phyloP scores from a whole-genome alignment of 2,888 invertebrate species.

The Ischnura elegans region DNA sequence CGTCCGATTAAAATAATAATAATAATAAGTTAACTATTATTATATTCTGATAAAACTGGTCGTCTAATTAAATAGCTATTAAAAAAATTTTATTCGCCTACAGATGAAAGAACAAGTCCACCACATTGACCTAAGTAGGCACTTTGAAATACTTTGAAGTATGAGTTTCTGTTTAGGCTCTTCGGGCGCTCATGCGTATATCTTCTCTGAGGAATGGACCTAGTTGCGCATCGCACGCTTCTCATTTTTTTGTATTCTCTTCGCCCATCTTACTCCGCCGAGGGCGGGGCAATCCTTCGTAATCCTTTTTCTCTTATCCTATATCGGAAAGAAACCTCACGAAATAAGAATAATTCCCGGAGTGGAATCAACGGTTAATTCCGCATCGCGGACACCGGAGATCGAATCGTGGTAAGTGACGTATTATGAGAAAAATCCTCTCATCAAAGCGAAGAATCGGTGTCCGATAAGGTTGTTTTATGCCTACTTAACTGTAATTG shows the following conservation, averaged over 20 bases:
- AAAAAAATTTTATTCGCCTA: no score
- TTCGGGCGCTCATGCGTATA: no score
- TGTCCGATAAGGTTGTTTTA: constrained; percentile 31
- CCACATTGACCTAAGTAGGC: no score
- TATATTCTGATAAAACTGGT: no score
- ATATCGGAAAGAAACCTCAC: neutral
- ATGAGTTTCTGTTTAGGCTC: no score
- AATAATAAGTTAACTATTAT: no score
- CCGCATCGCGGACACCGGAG: neutral
- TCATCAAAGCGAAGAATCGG: constrained; percentile 3
- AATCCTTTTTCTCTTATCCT: neutral
- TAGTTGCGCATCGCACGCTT: neutral
- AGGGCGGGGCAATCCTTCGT: neutral
- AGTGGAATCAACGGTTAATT: constrained; percentile 6
- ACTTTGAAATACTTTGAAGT: no score
- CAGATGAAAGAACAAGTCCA: no score
- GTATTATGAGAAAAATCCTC: constrained; percentile 9
- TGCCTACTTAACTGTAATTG: constrained; percentile 38
- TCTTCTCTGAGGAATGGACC: no score
- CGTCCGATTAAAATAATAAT: no score
- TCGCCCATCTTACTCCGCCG: neutral
- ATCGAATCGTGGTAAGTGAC: neutral
- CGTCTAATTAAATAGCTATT: no score
- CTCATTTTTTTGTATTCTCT: neutral
- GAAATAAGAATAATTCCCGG: neutral